Percentiles rank a stretch among this genome's conserved stretches.
Evolutionary conservation across 2,113 vertebrate species (phyloP).

Genomic region (Dasyornis broadbenti): DNA sequence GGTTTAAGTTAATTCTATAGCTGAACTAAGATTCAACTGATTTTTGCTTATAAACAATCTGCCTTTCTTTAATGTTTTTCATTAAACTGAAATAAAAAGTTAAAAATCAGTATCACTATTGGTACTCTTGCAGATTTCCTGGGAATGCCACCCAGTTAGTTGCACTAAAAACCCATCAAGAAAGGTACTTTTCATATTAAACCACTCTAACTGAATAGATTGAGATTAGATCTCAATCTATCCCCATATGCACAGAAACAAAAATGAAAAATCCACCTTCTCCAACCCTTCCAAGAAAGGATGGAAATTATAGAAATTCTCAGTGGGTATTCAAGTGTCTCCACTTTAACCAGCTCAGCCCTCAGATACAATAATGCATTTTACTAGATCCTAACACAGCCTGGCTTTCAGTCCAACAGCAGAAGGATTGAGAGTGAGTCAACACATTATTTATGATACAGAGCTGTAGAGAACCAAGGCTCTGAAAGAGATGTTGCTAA

Average conservation of each 20-base stretch:
- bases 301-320: constrained; percentile 18
- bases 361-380: constrained; percentile 60
- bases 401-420: constrained; percentile 46
- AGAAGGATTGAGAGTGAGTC: constrained; percentile 73
- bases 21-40: background rate
- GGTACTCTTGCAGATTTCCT: background rate
- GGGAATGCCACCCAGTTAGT: background rate
- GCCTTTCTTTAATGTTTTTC: background rate
- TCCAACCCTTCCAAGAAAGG: background rate
- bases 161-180: background rate
- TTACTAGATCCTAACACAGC: constrained; percentile 67
- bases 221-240: background rate
- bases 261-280: background rate
- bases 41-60: background rate
- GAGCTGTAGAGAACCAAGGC: constrained; percentile 49
- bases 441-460: constrained; percentile 64
- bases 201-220: background rate
- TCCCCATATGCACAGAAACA: background rate
- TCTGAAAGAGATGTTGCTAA: constrained; percentile 57
- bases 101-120: background rate
- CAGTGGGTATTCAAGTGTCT: constrained; percentile 63
- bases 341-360: constrained; percentile 62
- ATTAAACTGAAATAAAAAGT: background rate
- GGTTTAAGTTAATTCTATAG: background rate
- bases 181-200: background rate